Evolutionary conservation across 2,113 vertebrate genomes (phyloP).

Genomic region (Myanophis thanlyinensis): DNA sequence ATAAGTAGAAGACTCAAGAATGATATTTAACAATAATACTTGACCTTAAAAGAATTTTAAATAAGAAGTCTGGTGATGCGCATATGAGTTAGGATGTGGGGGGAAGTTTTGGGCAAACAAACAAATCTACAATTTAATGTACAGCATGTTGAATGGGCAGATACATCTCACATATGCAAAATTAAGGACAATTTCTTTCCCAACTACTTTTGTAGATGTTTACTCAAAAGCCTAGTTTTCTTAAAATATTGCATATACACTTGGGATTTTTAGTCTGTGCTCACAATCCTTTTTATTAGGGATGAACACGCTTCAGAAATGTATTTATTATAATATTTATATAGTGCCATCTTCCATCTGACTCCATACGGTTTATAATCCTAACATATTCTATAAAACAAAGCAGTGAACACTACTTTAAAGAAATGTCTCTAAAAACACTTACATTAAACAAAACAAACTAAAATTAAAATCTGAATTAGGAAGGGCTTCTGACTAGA

Average conservation of each 20-base stretch:
- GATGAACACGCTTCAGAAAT: background rate
- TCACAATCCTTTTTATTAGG: background rate
- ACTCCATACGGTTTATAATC: background rate
- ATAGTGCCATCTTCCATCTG: background rate
- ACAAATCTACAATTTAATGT: background rate
- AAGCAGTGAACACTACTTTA: background rate
- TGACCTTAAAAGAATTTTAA: background rate
- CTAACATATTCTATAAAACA: background rate
- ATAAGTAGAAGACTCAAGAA: background rate
- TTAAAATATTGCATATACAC: background rate
- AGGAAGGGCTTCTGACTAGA: background rate
- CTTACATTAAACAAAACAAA: background rate
- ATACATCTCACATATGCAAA: background rate
- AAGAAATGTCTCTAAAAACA: background rate
- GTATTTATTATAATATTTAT: background rate
- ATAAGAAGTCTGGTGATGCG: background rate
- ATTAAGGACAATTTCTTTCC: background rate
- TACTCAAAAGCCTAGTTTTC: background rate
- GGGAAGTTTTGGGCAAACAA: background rate
- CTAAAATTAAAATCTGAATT: background rate
- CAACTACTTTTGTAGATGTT: background rate
- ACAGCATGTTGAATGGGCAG: background rate
- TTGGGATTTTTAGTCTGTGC: background rate
- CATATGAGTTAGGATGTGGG: background rate
- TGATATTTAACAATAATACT: background rate